These are phyloP conservation scores for Lates japonicus DNA, from an alignment of 2,797 vertebrate species.

Conservation along the genomic window DNA sequence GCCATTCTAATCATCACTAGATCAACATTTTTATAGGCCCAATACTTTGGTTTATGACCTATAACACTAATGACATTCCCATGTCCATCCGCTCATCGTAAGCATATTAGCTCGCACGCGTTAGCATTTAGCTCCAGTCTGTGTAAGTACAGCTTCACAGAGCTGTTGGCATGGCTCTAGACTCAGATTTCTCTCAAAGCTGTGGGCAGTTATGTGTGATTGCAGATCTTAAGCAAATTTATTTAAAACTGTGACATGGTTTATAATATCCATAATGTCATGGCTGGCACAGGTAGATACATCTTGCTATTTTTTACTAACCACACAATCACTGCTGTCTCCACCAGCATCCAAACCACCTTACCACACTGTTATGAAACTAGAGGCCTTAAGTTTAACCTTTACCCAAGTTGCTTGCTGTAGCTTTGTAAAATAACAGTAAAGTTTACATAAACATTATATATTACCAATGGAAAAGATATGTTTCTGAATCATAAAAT, in stretches of 20 bases:
- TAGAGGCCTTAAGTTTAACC: constrained; percentile 35
- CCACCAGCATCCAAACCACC: background rate
- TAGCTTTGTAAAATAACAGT: constrained; percentile 1
- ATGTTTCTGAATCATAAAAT: constrained; percentile 10
- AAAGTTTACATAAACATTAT: background rate
- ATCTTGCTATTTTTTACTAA: constrained; percentile 2
- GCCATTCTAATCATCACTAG: background rate
- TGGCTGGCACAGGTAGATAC: background rate
- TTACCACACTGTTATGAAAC: constrained; percentile 18
- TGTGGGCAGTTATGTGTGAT: constrained; percentile 6
- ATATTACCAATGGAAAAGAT: background rate
- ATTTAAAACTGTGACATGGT: background rate
- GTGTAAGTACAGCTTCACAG: background rate
- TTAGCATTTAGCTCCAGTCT: background rate
- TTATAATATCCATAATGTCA: background rate
- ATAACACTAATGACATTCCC: background rate
- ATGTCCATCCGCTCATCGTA: background rate
- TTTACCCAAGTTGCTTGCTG: background rate
- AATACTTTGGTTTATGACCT: background rate
- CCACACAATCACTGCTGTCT: background rate
- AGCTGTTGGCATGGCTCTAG: background rate
- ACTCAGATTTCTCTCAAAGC: background rate
- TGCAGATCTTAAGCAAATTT: background rate
- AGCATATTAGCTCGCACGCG: background rate
- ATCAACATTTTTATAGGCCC: background rate